phyloP scores from a whole-genome alignment of 2,888 invertebrate genomes.

The Drosophila percnosoma region DNA sequence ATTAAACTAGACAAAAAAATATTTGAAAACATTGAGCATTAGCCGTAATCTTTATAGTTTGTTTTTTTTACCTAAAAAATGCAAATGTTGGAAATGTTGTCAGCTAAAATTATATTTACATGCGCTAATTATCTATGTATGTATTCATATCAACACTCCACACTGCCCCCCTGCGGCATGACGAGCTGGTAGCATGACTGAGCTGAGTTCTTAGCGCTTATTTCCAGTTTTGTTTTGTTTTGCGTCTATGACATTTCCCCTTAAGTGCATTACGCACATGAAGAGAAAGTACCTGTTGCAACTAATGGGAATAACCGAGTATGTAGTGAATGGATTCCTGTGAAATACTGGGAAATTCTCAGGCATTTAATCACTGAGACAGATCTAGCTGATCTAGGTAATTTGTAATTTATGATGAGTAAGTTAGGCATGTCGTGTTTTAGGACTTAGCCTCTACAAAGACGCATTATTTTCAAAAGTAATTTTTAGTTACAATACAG shows the following conservation, averaged over 20 bases:
- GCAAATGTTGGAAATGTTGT: too few species aligned
- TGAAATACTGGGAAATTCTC: slow-evolving; percentile 10
- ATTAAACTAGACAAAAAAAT: slow-evolving; percentile 27
- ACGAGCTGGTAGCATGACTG: slow-evolving; percentile 13
- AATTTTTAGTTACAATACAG: not conserved
- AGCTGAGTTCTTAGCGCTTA: slow-evolving; percentile 30
- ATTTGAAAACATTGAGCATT: not conserved
- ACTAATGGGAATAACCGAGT: slow-evolving; percentile 29
- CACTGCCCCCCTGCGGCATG: not conserved
- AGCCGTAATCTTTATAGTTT: not conserved
- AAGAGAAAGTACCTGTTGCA: slow-evolving; percentile 9
- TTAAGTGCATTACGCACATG: slow-evolving; percentile 43
- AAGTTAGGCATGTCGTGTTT: not conserved
- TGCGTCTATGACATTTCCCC: slow-evolving; percentile 2
- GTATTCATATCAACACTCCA: slow-evolving; percentile 4
- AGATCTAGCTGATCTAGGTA: not conserved
- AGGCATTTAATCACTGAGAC: not conserved
- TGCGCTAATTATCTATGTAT: not conserved
- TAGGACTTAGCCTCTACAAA: not conserved
- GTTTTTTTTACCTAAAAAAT: too few species aligned
- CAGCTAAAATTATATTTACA: not conserved
- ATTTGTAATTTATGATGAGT: not conserved
- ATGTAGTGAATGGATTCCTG: slow-evolving; percentile 4
- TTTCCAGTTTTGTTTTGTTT: slow-evolving; percentile 33
- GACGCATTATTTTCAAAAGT: not conserved